phyloP scores from a whole-genome alignment of 1,140 invertebrate genomes.

The Choristoneura fumiferana region DNA sequence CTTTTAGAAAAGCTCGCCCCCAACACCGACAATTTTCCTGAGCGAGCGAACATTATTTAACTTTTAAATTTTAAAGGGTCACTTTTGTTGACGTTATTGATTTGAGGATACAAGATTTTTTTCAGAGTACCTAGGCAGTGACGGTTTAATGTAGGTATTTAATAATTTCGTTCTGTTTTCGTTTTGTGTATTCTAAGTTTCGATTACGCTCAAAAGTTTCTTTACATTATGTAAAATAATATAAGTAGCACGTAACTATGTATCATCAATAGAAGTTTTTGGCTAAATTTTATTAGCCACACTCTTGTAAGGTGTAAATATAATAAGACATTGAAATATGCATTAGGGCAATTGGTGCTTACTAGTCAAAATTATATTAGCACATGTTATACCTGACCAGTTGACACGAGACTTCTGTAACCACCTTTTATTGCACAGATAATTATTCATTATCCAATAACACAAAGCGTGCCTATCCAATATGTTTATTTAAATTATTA shows the following conservation, averaged over 20 bases:
- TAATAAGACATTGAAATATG: conserved; percentile 36
- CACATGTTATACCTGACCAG: conserved; percentile 32
- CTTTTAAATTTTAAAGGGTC: no score
- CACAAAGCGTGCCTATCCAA: neutral
- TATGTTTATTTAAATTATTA: conserved; percentile 9
- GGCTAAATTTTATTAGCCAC: conserved; percentile 73
- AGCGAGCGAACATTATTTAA: no score
- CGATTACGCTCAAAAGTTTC: conserved; percentile 42
- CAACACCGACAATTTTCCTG: no score
- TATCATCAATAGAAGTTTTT: conserved; percentile 43
- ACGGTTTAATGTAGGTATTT: no score
- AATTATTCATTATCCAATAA: neutral
- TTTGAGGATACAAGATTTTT: no score
- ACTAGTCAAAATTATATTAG: conserved; percentile 78
- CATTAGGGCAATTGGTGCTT: conserved; percentile 75
- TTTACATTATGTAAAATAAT: conserved; percentile 31
- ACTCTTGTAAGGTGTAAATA: conserved; percentile 56
- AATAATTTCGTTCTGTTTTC: no score
- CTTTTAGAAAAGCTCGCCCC: no score
- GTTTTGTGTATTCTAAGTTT: no score
- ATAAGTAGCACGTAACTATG: conserved; percentile 29
- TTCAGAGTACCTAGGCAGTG: no score
- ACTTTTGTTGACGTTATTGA: no score
- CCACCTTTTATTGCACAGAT: conserved; percentile 7
- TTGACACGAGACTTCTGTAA: neutral